A percentile compares a stretch with the other conserved stretches of the same genome.
phyloP scores from a whole-genome alignment of 2,797 vertebrate species.

The Eupleurogrammus muticus region DNA sequence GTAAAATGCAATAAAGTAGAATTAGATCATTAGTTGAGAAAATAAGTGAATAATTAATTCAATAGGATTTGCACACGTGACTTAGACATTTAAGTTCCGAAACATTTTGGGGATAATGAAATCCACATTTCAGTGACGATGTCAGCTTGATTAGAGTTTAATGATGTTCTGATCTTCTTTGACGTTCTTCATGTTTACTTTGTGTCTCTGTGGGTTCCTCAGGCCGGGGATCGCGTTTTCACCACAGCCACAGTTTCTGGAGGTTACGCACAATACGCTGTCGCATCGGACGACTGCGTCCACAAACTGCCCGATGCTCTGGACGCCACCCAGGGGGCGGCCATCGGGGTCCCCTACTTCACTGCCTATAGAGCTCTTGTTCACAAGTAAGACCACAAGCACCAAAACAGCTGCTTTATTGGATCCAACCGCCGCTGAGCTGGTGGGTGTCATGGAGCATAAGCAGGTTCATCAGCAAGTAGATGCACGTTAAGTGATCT shows the following conservation, averaged over 20 bases:
- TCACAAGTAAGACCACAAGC: constrained; percentile 86
- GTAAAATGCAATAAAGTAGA: too few species aligned
- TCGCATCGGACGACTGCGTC: constrained; percentile 84
- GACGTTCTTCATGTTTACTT: neutral
- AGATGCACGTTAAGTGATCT: too few species aligned
- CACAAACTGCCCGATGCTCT: constrained; percentile 85
- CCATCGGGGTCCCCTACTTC: constrained; percentile 91
- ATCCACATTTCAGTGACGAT: too few species aligned
- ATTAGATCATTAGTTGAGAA: too few species aligned
- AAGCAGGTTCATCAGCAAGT: too few species aligned
- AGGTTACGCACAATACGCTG: constrained; percentile 90
- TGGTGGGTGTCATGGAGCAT: neutral
- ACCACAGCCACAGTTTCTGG: constrained; percentile 84
- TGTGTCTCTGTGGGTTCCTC: constrained; percentile 27
- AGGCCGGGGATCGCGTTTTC: constrained; percentile 94
- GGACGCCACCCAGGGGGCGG: constrained; percentile 90
- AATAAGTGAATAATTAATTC: too few species aligned
- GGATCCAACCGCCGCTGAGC: neutral
- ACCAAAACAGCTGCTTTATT: neutral
- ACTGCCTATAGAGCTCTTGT: constrained; percentile 92
- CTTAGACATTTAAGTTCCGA: too few species aligned
- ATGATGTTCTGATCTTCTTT: too few species aligned
- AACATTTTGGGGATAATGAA: too few species aligned
- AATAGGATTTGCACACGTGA: too few species aligned
- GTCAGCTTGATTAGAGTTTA: too few species aligned